phyloP scores from a whole-genome alignment of 64 coral and sea anemone genomes.

The Montipora cactus region DNA sequence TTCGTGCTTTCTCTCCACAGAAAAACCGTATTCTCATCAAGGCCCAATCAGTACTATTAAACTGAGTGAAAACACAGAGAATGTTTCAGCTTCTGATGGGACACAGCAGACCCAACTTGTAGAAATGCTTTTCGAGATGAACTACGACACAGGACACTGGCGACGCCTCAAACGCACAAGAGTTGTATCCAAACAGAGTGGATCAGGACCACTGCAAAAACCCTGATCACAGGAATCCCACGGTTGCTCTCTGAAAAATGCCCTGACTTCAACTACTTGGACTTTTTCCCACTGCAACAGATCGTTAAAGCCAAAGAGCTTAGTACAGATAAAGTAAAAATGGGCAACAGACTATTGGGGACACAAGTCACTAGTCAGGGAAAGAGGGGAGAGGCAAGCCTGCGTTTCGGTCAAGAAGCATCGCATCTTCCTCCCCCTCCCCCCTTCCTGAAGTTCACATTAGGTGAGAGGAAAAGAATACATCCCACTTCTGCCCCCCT shows the following conservation, averaged over 20 bases:
- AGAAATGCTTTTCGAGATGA: slow-evolving; percentile 99
- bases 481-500: too few relatives aligned
- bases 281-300: too few relatives aligned
- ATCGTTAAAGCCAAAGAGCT: too few relatives aligned
- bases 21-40: slow-evolving; percentile 93
- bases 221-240: neutral
- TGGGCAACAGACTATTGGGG: too few relatives aligned
- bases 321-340: too few relatives aligned
- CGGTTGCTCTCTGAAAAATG: neutral
- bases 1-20: slow-evolving; percentile 9
- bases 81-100: slow-evolving; percentile 43
- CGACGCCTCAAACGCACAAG: slow-evolving; percentile 93
- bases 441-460: too few relatives aligned
- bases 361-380: too few relatives aligned
- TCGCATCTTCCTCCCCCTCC: too few relatives aligned
- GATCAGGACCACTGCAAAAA: slow-evolving; percentile 28
- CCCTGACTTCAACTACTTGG: too few relatives aligned
- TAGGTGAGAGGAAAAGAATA: too few relatives aligned
- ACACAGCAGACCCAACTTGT: slow-evolving; percentile 84
- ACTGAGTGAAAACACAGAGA: slow-evolving; percentile 94
- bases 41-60: slow-evolving; percentile 96
- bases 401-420: too few relatives aligned
- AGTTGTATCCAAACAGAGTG: slow-evolving; percentile 77
- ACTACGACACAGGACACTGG: slow-evolving; percentile 98
- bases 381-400: too few relatives aligned